Conservation (phyloP, 2,888 invertebrate genomes). For the Epinotia ramella region DNA sequence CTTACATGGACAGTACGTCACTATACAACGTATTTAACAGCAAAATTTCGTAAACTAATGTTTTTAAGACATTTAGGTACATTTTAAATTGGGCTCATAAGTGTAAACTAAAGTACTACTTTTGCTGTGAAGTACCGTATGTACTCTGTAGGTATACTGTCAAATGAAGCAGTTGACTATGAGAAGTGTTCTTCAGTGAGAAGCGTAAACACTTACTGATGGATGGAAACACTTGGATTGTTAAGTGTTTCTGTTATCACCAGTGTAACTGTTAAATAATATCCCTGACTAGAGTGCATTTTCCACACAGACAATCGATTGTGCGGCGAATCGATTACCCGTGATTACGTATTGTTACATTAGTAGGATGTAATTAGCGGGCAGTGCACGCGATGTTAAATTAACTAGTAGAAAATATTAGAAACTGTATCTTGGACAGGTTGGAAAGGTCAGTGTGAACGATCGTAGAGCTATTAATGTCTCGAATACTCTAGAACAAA, state of each 20-base stretch:
- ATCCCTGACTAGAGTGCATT: background rate
- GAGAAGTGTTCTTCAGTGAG: too few species aligned
- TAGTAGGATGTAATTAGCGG: constrained; percentile 14
- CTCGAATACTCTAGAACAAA: background rate
- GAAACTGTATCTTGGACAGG: constrained; percentile 2
- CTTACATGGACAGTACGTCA: background rate
- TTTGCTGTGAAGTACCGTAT: too few species aligned
- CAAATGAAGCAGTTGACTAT: too few species aligned
- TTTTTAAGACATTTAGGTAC: too few species aligned
- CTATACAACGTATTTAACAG: background rate
- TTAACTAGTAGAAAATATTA: constrained; percentile 19
- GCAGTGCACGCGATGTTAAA: background rate
- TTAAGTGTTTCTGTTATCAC: too few species aligned
- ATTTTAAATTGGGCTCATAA: too few species aligned
- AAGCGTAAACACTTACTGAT: too few species aligned
- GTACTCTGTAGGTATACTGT: too few species aligned
- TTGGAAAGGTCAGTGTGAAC: constrained; percentile 9
- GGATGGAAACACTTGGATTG: too few species aligned
- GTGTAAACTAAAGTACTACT: too few species aligned
- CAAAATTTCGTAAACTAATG: too few species aligned
- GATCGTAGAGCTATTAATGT: background rate
- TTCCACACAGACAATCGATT: background rate
- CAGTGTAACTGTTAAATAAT: too few species aligned
- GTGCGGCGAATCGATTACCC: constrained; percentile 5
- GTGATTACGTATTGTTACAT: constrained; percentile 19